Evolutionary conservation across 1,140 invertebrate species (phyloP).

Genomic region (Bradysia coprophila): DNA sequence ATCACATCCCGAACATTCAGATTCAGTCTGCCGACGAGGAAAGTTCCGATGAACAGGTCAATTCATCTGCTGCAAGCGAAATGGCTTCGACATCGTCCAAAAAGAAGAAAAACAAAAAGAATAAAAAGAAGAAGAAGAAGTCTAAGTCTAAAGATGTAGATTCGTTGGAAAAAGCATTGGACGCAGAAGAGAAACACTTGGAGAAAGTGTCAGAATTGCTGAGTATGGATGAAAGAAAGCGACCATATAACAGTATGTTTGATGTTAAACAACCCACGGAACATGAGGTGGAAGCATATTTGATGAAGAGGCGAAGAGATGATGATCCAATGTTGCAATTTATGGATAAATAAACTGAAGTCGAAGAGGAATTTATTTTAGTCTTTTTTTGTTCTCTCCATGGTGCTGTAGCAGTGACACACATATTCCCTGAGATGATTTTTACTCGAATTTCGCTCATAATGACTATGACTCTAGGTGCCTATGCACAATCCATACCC

Average conservation of each 20-base stretch:
- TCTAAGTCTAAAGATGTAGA: constrained; percentile 15
- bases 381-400: too few species aligned
- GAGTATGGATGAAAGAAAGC: constrained; percentile 65
- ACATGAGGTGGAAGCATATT: constrained; percentile 87
- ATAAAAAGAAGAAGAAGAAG: constrained; percentile 30
- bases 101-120: constrained; percentile 39
- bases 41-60: constrained; percentile 30
- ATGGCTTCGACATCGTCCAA: constrained; percentile 45
- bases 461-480: too few species aligned
- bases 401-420: too few species aligned
- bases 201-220: constrained; percentile 44
- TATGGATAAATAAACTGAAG: constrained; percentile 10
- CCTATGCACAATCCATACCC: too few species aligned
- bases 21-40: constrained; percentile 20
- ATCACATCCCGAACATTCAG: constrained; percentile 21
- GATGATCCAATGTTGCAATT: constrained; percentile 88
- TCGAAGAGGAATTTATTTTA: too few species aligned
- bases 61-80: constrained; percentile 18
- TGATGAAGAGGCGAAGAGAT: constrained; percentile 60
- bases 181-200: constrained; percentile 40
- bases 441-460: too few species aligned
- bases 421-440: too few species aligned
- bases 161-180: constrained; percentile 36
- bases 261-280: constrained; percentile 67
- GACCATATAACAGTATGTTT: constrained; percentile 81